These are phyloP conservation scores for Probosciger aterrimus DNA, from an alignment of 2,113 vertebrate genomes.

Conservation along the genomic window DNA sequence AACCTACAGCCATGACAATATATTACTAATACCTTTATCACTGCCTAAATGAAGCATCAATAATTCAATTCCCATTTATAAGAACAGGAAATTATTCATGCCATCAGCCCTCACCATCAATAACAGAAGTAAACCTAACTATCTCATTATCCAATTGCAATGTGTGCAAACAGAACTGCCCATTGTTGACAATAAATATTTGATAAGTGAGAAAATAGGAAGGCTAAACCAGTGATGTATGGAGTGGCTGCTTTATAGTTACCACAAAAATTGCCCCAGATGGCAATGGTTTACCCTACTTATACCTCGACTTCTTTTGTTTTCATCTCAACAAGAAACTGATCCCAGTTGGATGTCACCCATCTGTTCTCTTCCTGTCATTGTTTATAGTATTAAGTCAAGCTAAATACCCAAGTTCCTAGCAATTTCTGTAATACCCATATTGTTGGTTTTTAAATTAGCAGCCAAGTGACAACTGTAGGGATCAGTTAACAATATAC, in stretches of 20 bases:
- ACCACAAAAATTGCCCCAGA: conserved; percentile 38
- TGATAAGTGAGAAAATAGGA: conserved; percentile 74
- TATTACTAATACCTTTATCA: conserved; percentile 67
- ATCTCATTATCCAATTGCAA: conserved; percentile 79
- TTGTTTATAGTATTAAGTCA: conserved; percentile 37
- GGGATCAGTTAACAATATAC: conserved; percentile 10
- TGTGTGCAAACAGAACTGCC: conserved; percentile 79
- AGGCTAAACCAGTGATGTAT: conserved; percentile 76
- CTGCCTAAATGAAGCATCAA: conserved; percentile 77
- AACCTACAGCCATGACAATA: background rate
- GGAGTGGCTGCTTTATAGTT: background rate
- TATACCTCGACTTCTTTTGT: conserved; percentile 7
- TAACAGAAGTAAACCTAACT: conserved; percentile 69
- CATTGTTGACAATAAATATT: conserved; percentile 81
- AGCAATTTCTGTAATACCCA: conserved; percentile 2
- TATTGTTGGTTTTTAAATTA: background rate
- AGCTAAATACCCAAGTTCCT: conserved; percentile 27
- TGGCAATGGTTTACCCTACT: conserved; percentile 11
- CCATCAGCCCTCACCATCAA: conserved; percentile 70
- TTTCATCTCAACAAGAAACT: conserved; percentile 26
- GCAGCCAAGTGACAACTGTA: background rate
- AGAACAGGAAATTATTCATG: conserved; percentile 80
- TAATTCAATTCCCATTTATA: conserved; percentile 81
- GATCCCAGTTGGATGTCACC: conserved; percentile 21
- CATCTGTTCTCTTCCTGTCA: conserved; percentile 26